These are phyloP conservation scores for Smutsia temminckii DNA, from an alignment of 2,797 vertebrate genomes.

Conservation along the genomic window DNA sequence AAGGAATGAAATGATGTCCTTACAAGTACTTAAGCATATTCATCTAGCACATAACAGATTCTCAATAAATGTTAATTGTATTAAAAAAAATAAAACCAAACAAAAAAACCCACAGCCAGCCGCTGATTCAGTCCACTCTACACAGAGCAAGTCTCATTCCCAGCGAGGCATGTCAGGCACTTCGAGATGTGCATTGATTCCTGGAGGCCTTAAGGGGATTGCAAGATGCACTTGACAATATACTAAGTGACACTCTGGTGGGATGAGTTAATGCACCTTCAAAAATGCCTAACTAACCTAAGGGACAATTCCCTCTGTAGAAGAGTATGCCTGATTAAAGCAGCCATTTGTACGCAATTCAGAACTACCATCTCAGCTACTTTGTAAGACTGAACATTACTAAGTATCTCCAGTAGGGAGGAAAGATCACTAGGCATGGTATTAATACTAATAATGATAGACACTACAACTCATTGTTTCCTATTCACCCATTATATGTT, in stretches of 20 bases:
- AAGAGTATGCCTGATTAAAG: not conserved
- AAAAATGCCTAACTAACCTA: not conserved
- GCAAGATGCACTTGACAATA: not conserved
- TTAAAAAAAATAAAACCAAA: conserved; percentile 22
- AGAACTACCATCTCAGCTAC: conserved; percentile 24
- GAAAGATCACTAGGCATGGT: not conserved
- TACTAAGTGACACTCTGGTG: not conserved
- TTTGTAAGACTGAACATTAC: not conserved
- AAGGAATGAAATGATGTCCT: not conserved
- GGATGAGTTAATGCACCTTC: conserved; percentile 35
- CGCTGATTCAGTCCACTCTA: not conserved
- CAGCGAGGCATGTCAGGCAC: not conserved
- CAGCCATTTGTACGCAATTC: conserved; percentile 22
- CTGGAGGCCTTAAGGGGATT: not conserved
- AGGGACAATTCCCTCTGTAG: not conserved
- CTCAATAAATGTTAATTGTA: conserved; percentile 27
- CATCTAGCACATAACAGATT: not conserved
- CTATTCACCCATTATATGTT: not conserved
- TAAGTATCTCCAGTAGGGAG: not conserved
- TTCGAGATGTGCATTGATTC: not conserved
- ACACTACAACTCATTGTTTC: not conserved
- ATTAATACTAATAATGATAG: not conserved
- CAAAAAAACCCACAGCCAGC: not conserved
- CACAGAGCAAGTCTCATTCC: not conserved
- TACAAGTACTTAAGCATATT: not conserved